These are phyloP conservation scores for Phoeniculus purpureus DNA, from an alignment of 2,797 vertebrate species.

Conservation along the genomic window DNA sequence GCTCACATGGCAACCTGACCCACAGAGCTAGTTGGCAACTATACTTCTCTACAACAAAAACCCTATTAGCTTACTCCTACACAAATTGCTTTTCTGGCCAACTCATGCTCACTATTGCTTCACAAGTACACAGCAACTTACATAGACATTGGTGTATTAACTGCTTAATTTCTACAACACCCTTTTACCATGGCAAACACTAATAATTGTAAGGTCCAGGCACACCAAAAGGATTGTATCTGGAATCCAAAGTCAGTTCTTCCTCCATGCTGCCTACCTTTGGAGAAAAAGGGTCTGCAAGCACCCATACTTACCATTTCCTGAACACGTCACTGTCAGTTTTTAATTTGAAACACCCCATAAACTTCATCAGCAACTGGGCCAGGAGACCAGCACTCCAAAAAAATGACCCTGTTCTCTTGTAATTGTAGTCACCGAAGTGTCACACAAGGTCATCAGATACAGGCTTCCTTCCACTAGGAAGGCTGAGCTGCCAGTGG, in stretches of 20 bases:
- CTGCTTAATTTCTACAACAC: background rate
- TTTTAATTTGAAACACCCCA: background rate
- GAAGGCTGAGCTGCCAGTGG: background rate
- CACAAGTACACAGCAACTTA: background rate
- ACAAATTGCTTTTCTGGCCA: background rate
- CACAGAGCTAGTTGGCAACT: conserved; percentile 40
- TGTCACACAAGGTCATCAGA: background rate
- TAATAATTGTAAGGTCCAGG: background rate
- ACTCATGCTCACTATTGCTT: background rate
- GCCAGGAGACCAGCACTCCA: background rate
- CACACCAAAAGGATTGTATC: background rate
- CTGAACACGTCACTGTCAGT: background rate
- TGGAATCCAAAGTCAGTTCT: background rate
- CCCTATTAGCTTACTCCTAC: background rate
- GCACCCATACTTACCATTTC: background rate
- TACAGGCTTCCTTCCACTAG: background rate
- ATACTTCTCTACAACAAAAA: background rate
- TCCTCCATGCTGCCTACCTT: background rate
- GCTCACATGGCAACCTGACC: background rate
- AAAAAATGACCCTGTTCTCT: background rate
- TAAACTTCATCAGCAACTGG: background rate
- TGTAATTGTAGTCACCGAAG: background rate
- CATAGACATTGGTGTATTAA: background rate
- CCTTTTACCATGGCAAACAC: background rate
- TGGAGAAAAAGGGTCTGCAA: background rate